A percentile compares a stretch with the other conserved stretches of the same genome.
These are phyloP conservation scores for Neosilurus hyrtlii DNA, from an alignment of 2,797 vertebrate genomes.

Conservation along the genomic window DNA sequence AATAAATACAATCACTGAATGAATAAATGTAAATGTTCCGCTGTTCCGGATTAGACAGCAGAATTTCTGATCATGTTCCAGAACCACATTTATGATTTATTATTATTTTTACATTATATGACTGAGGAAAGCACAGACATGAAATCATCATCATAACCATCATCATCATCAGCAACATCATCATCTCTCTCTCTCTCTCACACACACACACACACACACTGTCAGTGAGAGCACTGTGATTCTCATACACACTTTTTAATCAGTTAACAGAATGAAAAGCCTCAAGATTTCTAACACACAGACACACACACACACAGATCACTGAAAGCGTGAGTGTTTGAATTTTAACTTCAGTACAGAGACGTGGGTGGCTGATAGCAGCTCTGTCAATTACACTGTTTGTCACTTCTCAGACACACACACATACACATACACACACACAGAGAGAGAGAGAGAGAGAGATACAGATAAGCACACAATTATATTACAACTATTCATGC, in stretches of 20 bases:
- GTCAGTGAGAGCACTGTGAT: slow-evolving; percentile 17
- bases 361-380: slow-evolving; percentile 34
- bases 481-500: neutral
- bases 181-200: no score
- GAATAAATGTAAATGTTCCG: neutral
- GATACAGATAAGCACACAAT: neutral
- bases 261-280: slow-evolving; percentile 35
- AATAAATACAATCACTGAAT: neutral
- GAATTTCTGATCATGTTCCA: neutral
- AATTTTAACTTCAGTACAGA: slow-evolving; percentile 30
- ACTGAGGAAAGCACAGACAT: neutral
- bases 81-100: neutral
- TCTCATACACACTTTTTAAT: slow-evolving; percentile 29
- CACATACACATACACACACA: neutral
- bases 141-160: neutral
- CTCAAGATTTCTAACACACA: neutral
- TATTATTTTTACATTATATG: neutral
- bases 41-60: neutral
- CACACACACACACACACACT: no score
- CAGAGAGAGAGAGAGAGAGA: neutral
- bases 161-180: no score
- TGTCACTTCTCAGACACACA: slow-evolving; percentile 10
- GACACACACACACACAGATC: slow-evolving; percentile 6
- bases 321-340: slow-evolving; percentile 19
- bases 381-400: slow-evolving; percentile 19